phyloP scores from a whole-genome alignment of 2,797 vertebrate species.

The Champsocephalus esox region DNA sequence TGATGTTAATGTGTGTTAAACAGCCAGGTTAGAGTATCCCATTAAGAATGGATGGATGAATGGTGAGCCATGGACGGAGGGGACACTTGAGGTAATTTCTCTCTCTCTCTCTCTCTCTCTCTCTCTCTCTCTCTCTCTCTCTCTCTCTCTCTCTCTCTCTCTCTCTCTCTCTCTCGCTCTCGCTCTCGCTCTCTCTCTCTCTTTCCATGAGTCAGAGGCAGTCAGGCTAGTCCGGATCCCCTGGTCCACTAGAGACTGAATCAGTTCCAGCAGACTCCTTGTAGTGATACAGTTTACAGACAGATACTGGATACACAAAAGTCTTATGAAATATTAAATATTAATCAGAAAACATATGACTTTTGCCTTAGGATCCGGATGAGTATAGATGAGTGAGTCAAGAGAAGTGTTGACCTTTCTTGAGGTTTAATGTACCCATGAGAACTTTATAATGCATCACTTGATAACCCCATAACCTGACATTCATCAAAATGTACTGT shows the following conservation, averaged over 20 bases:
- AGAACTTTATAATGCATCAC: conserved; percentile 3
- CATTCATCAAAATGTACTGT: conserved; percentile 11
- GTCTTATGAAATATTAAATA: conserved; percentile 8
- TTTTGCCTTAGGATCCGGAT: not conserved
- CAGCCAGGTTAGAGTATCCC: conserved; percentile 73
- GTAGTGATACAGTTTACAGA: conserved; percentile 24
- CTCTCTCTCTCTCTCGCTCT: not conserved
- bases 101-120: conserved; percentile 18
- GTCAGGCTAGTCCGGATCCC: conserved; percentile 52
- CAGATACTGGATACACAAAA: conserved; percentile 13
- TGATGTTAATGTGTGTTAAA: conserved; percentile 78
- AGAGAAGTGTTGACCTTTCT: conserved; percentile 42
- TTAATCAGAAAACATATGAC: conserved; percentile 18
- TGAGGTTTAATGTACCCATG: conserved; percentile 14
- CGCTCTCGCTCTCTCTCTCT: conserved; percentile 1
- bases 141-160: conserved; percentile 24
- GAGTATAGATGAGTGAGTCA: conserved; percentile 22
- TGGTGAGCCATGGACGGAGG: conserved; percentile 56
- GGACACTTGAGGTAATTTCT: conserved; percentile 62
- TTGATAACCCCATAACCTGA: conserved; percentile 1
- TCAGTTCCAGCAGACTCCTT: conserved; percentile 42
- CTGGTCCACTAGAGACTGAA: conserved; percentile 59
- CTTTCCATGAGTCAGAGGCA: conserved; percentile 61
- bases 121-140: conserved; percentile 15
- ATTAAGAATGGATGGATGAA: conserved; percentile 71